A percentile compares a stretch with the other conserved stretches of the same genome.
These are phyloP conservation scores for Thunnus maccoyii DNA, from an alignment of 2,113 vertebrate species.

Conservation along the genomic window DNA sequence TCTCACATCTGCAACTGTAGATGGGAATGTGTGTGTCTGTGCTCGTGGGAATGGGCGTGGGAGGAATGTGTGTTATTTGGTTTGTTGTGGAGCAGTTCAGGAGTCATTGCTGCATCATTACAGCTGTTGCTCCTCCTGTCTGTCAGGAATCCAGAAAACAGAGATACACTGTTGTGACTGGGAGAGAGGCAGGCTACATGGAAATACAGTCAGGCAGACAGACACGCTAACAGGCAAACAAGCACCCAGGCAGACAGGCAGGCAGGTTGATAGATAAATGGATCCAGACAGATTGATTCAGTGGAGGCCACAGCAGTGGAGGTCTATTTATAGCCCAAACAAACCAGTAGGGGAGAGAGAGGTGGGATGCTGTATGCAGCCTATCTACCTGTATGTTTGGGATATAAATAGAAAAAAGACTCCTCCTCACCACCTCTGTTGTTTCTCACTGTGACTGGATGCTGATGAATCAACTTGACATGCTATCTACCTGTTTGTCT, in stretches of 20 bases:
- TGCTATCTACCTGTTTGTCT: slow-evolving; percentile 16
- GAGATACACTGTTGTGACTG: slow-evolving; percentile 24
- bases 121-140: slow-evolving; percentile 48
- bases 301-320: slow-evolving; percentile 56
- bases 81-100: slow-evolving; percentile 41
- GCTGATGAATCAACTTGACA: slow-evolving; percentile 46
- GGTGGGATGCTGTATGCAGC: slow-evolving; percentile 50
- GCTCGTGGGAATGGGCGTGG: slow-evolving; percentile 31
- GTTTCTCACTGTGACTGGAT: slow-evolving; percentile 30
- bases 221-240: slow-evolving; percentile 38
- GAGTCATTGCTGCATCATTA: slow-evolving; percentile 47
- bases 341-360: slow-evolving; percentile 39
- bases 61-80: slow-evolving; percentile 31
- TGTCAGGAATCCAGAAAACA: slow-evolving; percentile 35
- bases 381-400: slow-evolving; percentile 58
- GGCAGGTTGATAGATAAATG: slow-evolving; percentile 67
- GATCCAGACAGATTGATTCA: slow-evolving; percentile 70
- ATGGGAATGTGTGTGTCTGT: neutral
- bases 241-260: slow-evolving; percentile 35
- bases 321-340: slow-evolving; percentile 77
- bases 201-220: slow-evolving; percentile 48
- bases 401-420: slow-evolving; percentile 64
- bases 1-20: neutral
- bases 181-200: slow-evolving; percentile 23
- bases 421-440: neutral